phyloP scores from a whole-genome alignment of 2,113 vertebrate genomes.

The Falco punctatus region DNA sequence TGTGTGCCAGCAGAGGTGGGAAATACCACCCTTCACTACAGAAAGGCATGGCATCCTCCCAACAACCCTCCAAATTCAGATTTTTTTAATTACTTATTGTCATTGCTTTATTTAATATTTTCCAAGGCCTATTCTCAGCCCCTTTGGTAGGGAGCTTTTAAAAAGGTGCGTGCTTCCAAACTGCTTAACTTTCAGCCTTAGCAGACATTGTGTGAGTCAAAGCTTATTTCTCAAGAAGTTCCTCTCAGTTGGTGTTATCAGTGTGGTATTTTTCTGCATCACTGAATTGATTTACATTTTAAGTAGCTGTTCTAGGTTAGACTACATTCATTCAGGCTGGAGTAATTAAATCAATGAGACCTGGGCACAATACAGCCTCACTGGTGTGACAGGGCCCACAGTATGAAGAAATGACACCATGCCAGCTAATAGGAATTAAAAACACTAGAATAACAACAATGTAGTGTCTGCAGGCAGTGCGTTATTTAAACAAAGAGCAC shows the following conservation, averaged over 20 bases:
- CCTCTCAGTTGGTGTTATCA: slow-evolving; percentile 78
- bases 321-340: slow-evolving; percentile 79
- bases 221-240: slow-evolving; percentile 77
- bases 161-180: slow-evolving; percentile 67
- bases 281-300: slow-evolving; percentile 87
- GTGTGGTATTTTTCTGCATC: slow-evolving; percentile 87
- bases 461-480: slow-evolving; percentile 31
- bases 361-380: slow-evolving; percentile 78
- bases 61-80: not conserved
- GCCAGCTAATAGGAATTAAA: slow-evolving; percentile 70
- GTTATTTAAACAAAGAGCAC: slow-evolving; percentile 64
- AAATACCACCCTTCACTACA: not conserved
- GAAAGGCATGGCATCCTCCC: not conserved
- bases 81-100: slow-evolving; percentile 10
- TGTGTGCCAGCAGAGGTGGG: not conserved
- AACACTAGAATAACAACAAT: slow-evolving; percentile 64
- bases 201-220: slow-evolving; percentile 76
- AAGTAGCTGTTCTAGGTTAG: slow-evolving; percentile 80
- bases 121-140: not conserved
- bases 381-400: slow-evolving; percentile 72
- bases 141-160: slow-evolving; percentile 23
- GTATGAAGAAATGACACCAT: slow-evolving; percentile 70
- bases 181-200: slow-evolving; percentile 70
- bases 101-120: slow-evolving; percentile 36
- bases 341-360: slow-evolving; percentile 88